Base-by-base conservation (phyloP, 2,797 vertebrate genomes). In the Lophius americanus region DNA sequence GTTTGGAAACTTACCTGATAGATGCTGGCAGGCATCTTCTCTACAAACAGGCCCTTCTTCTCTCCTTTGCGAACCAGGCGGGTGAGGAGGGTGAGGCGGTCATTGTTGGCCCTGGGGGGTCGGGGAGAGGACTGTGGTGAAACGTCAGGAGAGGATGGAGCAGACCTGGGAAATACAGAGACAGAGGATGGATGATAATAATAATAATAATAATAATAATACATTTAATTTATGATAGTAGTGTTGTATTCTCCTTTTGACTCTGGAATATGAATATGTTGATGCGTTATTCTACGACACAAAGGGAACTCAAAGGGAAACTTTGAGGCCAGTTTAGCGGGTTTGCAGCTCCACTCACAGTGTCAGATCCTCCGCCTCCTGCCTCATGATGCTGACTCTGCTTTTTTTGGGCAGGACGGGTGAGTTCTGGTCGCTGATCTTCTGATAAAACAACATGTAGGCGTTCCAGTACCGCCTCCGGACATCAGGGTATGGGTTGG, bases 371-470 rank as follows among this genome's bases (percentile, higher is more conserved):
- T 98, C 97, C 0, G 97, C 97, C 60, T 99, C 98, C 68, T 99
- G 97, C 37, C 97, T 94, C 83, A 99, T 96, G 43, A 99, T 96
- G 9, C 97, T 99, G 79, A 99, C 98, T 57, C 98, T 75, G 82
- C 98, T 99, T 82, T 99, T 99, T 90, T 99, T 99, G 84, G 98
- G 98, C 37, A 98, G 79, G 37, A 98, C 97, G 0, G 98, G 98
- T 0, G 97, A 99, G 89, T 96, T 99, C 84, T 98, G 97, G 73
- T 99, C 98, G 0, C 97, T 97, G 48, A 97, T 97, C 58, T 97
- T 95, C 89, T 99, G 98, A 89, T 99, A 99, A 84, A 99, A 99
- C 60, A 99, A 91, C 98, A 99, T 99, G 86, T 99, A 99, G 67
- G 98, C 98, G 0, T 99, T 99, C 98, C 98, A 99, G 91, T 99